Evolutionary conservation across 1,140 invertebrate genomes (phyloP), one percentile per base, ranked within the genome.

Genomic region (Drosophila bipectinata): DNA sequence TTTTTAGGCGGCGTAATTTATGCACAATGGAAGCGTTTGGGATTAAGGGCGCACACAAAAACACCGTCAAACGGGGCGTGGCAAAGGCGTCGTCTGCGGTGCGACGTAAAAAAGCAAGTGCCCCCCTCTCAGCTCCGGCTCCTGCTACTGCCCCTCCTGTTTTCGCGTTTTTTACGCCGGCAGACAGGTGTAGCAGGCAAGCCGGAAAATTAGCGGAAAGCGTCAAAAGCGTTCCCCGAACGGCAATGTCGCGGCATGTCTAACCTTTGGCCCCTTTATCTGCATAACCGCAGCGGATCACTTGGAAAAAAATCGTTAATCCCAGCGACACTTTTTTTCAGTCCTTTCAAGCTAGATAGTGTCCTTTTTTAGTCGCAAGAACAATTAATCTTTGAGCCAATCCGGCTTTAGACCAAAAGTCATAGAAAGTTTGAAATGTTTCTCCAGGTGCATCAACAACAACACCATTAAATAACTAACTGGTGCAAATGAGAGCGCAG

Each of bases 121-220:
- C 54, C 34, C 18, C 12, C 18, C 18, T 18, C 18, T 1, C 26
- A 28, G 14, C n/a, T 18, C 14, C n/a, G 15, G 41, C 8, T 9
- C 15, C 49, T 30, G 14, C n/a, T 18, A 14, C n/a, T 44, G 41
- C 8, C 12, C 15, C 49, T 30, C 9, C 21, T 15, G n/a, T 0
- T 9, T 8, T 45, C 1, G 39, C 2, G 44, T 56, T 58, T 37
- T 34, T 53, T 56, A 10, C 26, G 21, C 60, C 51, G 41, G 82
- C 58, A 82, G 78, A 87, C 82, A 88, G 83, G 83, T 88, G 82
- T 87, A 72, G 62, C 82, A 88, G 82, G 67, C 78, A 82, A 88
- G 66, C 79, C 83, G 83, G 83, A 87, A 87, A 87, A 87, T 87
- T 87, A 88, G 83, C 83, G 83, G 83, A 87, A 88, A 87, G 83